Base-by-base conservation (phyloP, 2,888 invertebrate species). In the Drosophila limbata region DNA sequence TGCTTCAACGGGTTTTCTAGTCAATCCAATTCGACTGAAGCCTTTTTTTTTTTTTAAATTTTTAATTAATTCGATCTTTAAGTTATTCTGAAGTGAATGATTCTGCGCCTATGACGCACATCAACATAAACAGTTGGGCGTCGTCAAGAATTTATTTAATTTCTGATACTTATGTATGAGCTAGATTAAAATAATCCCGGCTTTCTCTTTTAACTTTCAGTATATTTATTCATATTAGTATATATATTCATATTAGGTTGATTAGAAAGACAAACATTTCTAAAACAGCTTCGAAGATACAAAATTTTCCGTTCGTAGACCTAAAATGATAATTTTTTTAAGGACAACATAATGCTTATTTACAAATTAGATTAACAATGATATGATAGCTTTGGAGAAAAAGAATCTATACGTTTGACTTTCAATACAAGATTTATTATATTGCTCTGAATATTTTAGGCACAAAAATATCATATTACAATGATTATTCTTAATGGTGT, bases 191-290 rank as follows among this genome's bases (percentile, higher is more conserved):
- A 33, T 33, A 33, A 6, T 17, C 3, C 8, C 6, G 19, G 40
- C 15, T 52, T 52, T 52, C 52, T 52, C 21, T 52, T 50, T 51
- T 35, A 35, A 10, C 40, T 40, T 40, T 9, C 28, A 28, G 28
- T 28, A 28, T 37, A 37, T 50, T 5, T 4, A 37, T 50, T 11
- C 5, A n/a, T 2, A 25, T n/a, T 28, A n/a, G n/a, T 28, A 28
- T 37, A 37, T 50, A 2, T 4, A 37, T 50, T 11, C 5, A n/a
- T 2, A 25, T n/a, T 28, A n/a, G n/a, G 25, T 47, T 47, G 4
- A 45, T 21, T 45, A 28, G 25, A n/a, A 15, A 28, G 6, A 31
- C 15, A 47, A 8, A 31, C 10, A 47, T 47, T 15, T 31, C 5
- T 11, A 10, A 31, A 15, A 17, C 15, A 31, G 10, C 10, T 17